Conservation (phyloP, 2,113 vertebrate genomes). For the Pseudolaguvia tuberculata region DNA sequence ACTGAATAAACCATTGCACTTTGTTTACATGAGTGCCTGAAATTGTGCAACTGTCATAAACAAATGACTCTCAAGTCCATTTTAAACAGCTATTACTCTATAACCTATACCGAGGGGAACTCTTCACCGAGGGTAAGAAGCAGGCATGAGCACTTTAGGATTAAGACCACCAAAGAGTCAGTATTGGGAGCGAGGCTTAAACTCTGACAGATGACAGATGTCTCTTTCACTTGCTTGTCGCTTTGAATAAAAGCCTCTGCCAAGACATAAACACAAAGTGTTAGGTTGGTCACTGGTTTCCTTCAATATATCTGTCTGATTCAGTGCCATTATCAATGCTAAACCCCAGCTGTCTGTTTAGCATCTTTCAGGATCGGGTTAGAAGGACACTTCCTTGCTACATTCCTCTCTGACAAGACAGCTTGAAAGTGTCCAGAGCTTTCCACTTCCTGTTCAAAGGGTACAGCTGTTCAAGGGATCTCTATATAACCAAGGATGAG, state of each 20-base stretch:
- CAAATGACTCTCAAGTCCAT: neutral
- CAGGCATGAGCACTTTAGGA: neutral
- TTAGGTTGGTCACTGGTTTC: neutral
- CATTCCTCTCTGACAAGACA: slow-evolving; percentile 34
- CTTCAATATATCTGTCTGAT: slow-evolving; percentile 1
- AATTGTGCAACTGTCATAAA: neutral
- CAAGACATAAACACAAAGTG: neutral
- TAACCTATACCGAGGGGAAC: neutral
- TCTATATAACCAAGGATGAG: slow-evolving; percentile 46
- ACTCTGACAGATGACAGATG: slow-evolving; percentile 11
- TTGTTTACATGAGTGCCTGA: neutral
- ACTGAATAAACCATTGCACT: neutral
- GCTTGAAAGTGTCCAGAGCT: slow-evolving; percentile 42
- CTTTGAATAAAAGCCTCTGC: neutral
- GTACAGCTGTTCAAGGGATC: slow-evolving; percentile 47
- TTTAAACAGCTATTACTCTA: neutral
- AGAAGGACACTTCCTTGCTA: slow-evolving; percentile 27
- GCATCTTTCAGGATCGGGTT: slow-evolving; percentile 26
- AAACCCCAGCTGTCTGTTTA: slow-evolving; percentile 17
- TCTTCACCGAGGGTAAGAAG: neutral
- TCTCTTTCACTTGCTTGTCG: slow-evolving; percentile 4
- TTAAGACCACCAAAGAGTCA: slow-evolving; percentile 9
- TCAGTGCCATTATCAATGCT: slow-evolving; percentile 22
- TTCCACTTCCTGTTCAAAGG: slow-evolving; percentile 42
- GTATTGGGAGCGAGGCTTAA: neutral